These are phyloP conservation scores for Calypte anna DNA, from an alignment of 2,113 vertebrate genomes.

Conservation along the genomic window DNA sequence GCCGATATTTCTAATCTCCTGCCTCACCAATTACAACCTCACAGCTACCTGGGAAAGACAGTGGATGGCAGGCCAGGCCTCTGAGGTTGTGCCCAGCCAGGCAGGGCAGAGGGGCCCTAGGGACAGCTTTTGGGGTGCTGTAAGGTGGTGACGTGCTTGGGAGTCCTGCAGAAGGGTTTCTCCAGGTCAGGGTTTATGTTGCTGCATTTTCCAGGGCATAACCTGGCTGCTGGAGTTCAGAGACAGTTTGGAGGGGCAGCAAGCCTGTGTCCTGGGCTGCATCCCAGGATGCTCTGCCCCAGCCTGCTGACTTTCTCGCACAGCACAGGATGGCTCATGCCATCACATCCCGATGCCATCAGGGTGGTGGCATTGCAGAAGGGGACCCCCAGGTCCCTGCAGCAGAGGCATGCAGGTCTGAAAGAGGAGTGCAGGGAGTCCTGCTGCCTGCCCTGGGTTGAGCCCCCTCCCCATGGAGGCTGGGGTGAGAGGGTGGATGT, in stretches of 20 bases:
- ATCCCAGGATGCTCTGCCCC: neutral
- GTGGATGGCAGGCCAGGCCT: constrained; percentile 10
- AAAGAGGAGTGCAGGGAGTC: neutral
- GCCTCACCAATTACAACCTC: constrained; percentile 85
- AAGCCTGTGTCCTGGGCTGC: fast-evolving
- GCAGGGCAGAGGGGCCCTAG: neutral
- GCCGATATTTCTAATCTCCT: constrained; percentile 89
- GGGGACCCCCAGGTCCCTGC: neutral
- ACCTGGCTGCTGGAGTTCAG: neutral
- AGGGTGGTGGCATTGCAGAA: neutral
- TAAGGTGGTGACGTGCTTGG: fast-evolving
- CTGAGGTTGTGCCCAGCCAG: neutral
- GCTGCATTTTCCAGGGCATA: fast-evolving
- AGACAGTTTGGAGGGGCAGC: fast-evolving
- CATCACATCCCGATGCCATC: fast-evolving
- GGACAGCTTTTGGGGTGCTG: neutral
- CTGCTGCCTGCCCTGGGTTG: neutral
- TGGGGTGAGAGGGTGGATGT: neutral
- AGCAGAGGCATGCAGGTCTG: too few species aligned
- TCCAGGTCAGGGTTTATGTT: neutral
- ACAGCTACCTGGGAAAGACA: constrained; percentile 76
- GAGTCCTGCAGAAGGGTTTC: neutral
- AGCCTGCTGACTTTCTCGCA: neutral
- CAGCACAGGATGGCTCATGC: fast-evolving
- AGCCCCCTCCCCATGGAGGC: neutral